These are phyloP conservation scores for Rhinolophus ferrumequinum DNA, from an alignment of 2,113 vertebrate species.

Conservation along the genomic window DNA sequence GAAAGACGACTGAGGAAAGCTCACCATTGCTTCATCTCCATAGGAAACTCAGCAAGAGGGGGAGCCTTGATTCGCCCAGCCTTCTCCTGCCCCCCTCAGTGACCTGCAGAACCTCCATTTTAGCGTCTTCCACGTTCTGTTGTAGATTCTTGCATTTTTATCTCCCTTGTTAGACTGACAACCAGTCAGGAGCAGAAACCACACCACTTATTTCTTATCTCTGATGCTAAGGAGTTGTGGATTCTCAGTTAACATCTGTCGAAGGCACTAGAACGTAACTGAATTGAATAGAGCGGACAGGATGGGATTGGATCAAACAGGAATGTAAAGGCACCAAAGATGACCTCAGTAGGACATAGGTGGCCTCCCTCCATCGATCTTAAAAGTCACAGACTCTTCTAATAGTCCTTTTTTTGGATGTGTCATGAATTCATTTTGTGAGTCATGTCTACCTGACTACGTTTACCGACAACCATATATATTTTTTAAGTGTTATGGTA, in stretches of 20 bases:
- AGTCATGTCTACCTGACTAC: not conserved
- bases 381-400: not conserved
- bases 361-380: not conserved
- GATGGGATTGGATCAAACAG: not conserved
- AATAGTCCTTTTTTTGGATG: not conserved
- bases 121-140: rapidly evolving
- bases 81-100: not conserved
- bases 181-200: not conserved
- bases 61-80: not conserved
- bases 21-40: rapidly evolving
- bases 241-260: not conserved
- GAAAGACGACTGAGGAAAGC: not conserved
- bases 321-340: not conserved
- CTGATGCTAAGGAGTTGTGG: not conserved
- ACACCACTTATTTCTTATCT: not conserved
- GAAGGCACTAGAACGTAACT: not conserved
- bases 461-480: not conserved
- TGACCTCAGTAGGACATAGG: rapidly evolving
- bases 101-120: not conserved
- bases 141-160: rapidly evolving
- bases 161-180: not conserved
- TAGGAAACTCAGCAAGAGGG: not conserved
- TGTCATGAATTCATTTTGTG: not conserved
- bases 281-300: not conserved
- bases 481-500: not conserved